These are phyloP conservation scores for Toxostoma redivivum DNA, from an alignment of 2,113 vertebrate species.

Conservation along the genomic window DNA sequence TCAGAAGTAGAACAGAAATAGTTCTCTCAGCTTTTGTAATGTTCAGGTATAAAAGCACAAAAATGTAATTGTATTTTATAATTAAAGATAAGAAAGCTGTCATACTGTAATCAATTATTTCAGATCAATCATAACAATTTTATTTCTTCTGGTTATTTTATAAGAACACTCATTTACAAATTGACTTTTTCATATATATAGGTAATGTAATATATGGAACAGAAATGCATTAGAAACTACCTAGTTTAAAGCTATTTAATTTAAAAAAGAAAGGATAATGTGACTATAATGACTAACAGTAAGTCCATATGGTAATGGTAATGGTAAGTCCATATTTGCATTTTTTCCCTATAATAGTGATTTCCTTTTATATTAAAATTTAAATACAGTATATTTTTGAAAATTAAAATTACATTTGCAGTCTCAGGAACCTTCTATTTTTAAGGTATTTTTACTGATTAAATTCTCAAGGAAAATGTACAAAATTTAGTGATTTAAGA, in stretches of 20 bases:
- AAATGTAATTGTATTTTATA: conserved; percentile 73
- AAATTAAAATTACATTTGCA: background rate
- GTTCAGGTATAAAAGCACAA: conserved; percentile 58
- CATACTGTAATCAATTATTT: conserved; percentile 52
- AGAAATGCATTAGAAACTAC: background rate
- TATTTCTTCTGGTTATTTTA: conserved; percentile 40
- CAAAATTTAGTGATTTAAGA: background rate
- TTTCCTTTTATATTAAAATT: background rate
- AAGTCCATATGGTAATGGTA: too few relatives aligned
- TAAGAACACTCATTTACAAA: conserved; percentile 27
- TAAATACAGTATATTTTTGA: background rate
- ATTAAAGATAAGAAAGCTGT: conserved; percentile 63
- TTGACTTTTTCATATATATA: background rate
- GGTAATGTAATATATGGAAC: background rate
- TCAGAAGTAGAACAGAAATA: conserved; percentile 74
- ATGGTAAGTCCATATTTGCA: background rate
- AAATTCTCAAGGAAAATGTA: background rate
- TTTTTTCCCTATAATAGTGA: background rate
- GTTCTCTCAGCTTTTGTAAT: conserved; percentile 65
- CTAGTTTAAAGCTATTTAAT: background rate
- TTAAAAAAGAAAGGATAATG: background rate
- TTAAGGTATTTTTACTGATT: background rate
- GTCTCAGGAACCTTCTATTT: background rate
- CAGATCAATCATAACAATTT: conserved; percentile 50
- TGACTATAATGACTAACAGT: background rate